Conservation (phyloP, 2,888 invertebrate genomes). For the Halocaridina rubra region DNA sequence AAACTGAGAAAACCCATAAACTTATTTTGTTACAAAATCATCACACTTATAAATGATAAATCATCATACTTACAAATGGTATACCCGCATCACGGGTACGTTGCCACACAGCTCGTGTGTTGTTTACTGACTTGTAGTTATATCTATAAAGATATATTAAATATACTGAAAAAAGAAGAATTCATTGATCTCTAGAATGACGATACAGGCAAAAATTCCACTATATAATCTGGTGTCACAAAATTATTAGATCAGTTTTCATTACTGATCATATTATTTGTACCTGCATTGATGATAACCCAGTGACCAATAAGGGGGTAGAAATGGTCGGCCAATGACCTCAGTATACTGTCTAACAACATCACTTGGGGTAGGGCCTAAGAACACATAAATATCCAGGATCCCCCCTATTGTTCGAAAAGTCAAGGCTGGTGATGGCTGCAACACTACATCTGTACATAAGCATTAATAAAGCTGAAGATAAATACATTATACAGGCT, state of each 20-base stretch:
- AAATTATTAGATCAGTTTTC: not conserved
- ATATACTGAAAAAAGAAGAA: too few relatives aligned
- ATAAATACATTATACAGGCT: too few relatives aligned
- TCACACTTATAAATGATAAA: too few relatives aligned
- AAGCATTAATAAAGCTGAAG: too few relatives aligned
- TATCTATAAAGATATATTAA: conserved; percentile 68
- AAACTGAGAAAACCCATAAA: too few relatives aligned
- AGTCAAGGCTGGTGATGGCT: conserved; percentile 84
- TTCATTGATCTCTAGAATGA: too few relatives aligned
- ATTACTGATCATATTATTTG: not conserved
- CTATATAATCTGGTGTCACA: too few relatives aligned
- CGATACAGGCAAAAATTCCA: too few relatives aligned
- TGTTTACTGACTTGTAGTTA: conserved; percentile 77
- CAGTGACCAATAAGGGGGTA: conserved; percentile 80
- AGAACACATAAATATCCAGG: conserved; percentile 68
- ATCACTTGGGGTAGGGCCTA: conserved; percentile 67
- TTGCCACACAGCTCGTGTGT: conserved; percentile 77
- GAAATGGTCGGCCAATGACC: conserved; percentile 68
- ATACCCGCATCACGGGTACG: conserved; percentile 80
- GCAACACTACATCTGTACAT: conserved; percentile 79
- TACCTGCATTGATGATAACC: conserved; percentile 88
- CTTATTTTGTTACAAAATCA: too few relatives aligned
- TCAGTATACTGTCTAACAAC: conserved; percentile 67
- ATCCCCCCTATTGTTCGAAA: conserved; percentile 75
- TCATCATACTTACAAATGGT: conserved; percentile 71